These are phyloP conservation scores for Chromobotia macracanthus DNA, from an alignment of 2,797 vertebrate genomes.

Conservation along the genomic window DNA sequence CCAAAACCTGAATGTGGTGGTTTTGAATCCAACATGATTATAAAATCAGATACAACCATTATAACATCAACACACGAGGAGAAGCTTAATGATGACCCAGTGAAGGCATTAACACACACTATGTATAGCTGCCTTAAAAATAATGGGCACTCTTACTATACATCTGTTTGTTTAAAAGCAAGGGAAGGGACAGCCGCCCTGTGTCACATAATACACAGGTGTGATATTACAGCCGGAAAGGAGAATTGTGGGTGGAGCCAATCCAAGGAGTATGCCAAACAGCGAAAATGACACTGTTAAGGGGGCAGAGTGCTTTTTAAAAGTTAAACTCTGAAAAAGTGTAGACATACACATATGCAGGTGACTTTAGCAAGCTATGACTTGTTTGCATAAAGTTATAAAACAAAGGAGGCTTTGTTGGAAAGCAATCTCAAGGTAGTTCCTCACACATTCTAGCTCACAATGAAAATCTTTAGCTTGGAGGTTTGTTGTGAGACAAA, in stretches of 20 bases:
- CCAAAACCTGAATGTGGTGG: background rate
- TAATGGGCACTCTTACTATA: slow-evolving; percentile 27
- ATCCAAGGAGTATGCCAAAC: slow-evolving; percentile 29
- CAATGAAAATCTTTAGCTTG: background rate
- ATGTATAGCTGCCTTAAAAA: slow-evolving; percentile 11
- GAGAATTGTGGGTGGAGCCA: slow-evolving; percentile 71
- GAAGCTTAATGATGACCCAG: slow-evolving; percentile 5
- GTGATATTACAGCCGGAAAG: slow-evolving; percentile 80
- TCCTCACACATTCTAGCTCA: slow-evolving; percentile 1
- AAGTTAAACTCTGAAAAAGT: background rate
- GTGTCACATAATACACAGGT: slow-evolving; percentile 73
- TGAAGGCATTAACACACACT: slow-evolving; percentile 1
- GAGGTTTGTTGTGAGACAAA: background rate
- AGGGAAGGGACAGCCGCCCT: slow-evolving; percentile 1
- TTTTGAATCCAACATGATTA: background rate
- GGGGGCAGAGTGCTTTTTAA: slow-evolving; percentile 29
- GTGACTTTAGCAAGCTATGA: background rate
- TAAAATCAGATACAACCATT: background rate
- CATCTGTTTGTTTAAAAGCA: slow-evolving; percentile 31
- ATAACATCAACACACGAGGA: background rate
- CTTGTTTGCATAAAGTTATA: slow-evolving; percentile 3
- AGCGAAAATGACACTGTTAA: slow-evolving; percentile 40
- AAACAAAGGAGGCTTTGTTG: slow-evolving; percentile 13
- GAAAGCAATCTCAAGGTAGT: background rate
- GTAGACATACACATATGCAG: background rate